These are phyloP conservation scores for Halcyon chelicuti DNA, from an alignment of 2,797 vertebrate genomes.

Conservation along the genomic window DNA sequence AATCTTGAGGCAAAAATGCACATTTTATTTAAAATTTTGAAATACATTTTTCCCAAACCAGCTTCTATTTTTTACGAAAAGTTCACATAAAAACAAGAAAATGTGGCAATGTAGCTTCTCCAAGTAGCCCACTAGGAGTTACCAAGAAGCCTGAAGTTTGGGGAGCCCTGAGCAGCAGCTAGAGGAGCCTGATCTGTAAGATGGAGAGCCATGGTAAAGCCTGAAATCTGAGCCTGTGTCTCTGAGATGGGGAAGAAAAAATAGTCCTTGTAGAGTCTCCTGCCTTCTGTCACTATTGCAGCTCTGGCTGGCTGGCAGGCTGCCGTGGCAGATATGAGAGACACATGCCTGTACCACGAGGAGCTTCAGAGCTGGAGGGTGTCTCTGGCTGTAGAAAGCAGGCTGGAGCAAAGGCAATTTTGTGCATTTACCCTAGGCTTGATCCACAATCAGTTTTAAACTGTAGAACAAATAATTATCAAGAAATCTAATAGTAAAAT, in stretches of 20 bases:
- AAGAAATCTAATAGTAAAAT: not conserved
- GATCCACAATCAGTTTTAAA: not conserved
- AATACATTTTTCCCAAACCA: not conserved
- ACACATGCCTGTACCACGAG: not conserved
- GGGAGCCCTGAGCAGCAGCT: not conserved
- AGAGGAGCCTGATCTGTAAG: not conserved
- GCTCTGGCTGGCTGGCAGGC: not conserved
- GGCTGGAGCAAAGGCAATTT: not conserved
- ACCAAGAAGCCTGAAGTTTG: not conserved
- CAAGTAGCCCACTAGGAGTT: not conserved
- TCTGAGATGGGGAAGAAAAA: not conserved
- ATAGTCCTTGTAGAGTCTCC: not conserved
- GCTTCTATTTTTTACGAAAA: not conserved
- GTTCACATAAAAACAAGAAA: not conserved
- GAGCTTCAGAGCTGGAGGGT: not conserved
- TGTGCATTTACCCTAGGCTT: not conserved
- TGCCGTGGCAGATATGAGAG: not conserved
- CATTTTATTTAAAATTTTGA: not conserved
- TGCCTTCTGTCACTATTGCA: not conserved
- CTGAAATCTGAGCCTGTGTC: not conserved
- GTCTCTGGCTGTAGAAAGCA: not conserved
- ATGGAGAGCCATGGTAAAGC: not conserved
- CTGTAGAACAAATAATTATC: not conserved
- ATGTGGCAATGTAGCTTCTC: not conserved
- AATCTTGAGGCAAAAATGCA: not conserved